Percentiles rank a stretch among this genome's conserved stretches.
These are phyloP conservation scores for Philotrypesis tridentata DNA, from an alignment of 1,140 invertebrate genomes.

Conservation along the genomic window DNA sequence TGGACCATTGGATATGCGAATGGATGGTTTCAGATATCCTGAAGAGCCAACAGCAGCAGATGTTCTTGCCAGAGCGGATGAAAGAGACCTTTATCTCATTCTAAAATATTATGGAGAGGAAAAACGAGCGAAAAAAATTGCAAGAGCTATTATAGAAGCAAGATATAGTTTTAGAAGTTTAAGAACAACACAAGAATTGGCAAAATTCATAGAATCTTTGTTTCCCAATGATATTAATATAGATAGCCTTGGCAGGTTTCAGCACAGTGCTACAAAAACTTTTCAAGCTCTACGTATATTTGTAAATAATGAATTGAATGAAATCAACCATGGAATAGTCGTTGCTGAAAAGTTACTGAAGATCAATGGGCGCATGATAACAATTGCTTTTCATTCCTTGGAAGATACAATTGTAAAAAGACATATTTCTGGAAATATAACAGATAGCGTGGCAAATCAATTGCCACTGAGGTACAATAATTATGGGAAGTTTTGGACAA, in stretches of 20 bases:
- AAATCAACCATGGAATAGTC: constrained; percentile 92
- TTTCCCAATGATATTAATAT: constrained; percentile 74
- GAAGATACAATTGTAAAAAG: constrained; percentile 97
- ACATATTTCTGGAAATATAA: constrained; percentile 86
- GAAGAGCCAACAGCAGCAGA: constrained; percentile 88
- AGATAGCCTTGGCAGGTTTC: constrained; percentile 84
- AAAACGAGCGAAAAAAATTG: constrained; percentile 89
- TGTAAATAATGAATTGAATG: constrained; percentile 98
- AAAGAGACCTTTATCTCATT: constrained; percentile 86
- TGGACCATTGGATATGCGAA: constrained; percentile 96
- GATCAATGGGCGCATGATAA: constrained; percentile 83
- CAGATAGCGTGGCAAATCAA: constrained; percentile 79
- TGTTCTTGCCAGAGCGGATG: constrained; percentile 86
- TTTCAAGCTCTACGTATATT: constrained; percentile 97
- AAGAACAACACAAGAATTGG: constrained; percentile 88
- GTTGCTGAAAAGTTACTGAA: constrained; percentile 86
- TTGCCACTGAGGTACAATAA: constrained; percentile 80
- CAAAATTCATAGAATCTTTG: constrained; percentile 83
- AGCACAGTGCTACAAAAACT: constrained; percentile 91
- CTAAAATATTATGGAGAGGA: constrained; percentile 95
- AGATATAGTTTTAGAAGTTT: constrained; percentile 87
- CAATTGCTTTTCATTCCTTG: constrained; percentile 92
- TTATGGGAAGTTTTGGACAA: constrained; percentile 74
- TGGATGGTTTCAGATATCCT: constrained; percentile 86
- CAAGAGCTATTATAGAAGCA: constrained; percentile 90